These are phyloP conservation scores for Jaculus jaculus DNA, from an alignment of 2,113 vertebrate genomes.

Conservation along the genomic window DNA sequence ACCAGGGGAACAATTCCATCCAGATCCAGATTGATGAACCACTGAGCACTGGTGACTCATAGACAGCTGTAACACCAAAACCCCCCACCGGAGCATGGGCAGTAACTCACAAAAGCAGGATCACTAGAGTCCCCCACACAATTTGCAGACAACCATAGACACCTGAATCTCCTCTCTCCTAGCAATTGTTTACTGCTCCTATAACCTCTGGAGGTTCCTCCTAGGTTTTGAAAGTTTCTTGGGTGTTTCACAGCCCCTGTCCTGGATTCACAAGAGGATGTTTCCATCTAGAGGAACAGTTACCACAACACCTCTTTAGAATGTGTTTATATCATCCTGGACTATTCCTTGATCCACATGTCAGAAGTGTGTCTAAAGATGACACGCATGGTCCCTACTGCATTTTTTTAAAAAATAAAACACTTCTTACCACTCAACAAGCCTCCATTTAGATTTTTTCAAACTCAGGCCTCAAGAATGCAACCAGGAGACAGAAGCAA, in stretches of 20 bases:
- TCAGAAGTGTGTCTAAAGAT: neutral
- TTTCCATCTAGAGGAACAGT: too few relatives aligned
- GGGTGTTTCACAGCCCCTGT: neutral
- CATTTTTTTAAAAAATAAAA: neutral
- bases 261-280: neutral
- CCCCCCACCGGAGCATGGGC: neutral
- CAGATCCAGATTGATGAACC: neutral
- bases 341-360: neutral
- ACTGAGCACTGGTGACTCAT: neutral
- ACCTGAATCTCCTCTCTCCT: neutral
- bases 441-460: constrained; percentile 49
- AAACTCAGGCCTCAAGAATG: neutral
- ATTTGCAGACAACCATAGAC: neutral
- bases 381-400: neutral
- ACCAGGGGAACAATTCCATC: neutral
- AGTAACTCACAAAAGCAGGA: neutral
- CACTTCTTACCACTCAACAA: neutral
- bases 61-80: neutral
- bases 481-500: constrained; percentile 32
- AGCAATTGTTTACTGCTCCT: neutral
- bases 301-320: neutral
- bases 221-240: neutral
- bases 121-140: neutral
- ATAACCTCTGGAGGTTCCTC: neutral
- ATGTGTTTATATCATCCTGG: neutral